Percentiles rank a stretch among this genome's conserved stretches.
Evolutionary conservation across 2,888 invertebrate genomes (phyloP).

Genomic region (Margaritifera margaritifera): DNA sequence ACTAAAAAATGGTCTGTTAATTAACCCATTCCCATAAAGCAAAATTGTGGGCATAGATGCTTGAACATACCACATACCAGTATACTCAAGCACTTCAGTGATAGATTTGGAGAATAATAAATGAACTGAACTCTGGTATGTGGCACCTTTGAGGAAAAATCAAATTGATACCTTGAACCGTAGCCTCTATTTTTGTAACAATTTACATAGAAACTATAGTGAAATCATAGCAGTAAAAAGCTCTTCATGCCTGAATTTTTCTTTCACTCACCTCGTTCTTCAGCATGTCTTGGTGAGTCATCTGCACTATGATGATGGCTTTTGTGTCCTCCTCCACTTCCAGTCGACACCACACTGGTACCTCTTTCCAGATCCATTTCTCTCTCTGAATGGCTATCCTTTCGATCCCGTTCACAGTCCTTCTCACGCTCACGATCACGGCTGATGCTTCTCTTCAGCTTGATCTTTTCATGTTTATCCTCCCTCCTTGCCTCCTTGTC

Average conservation of each 20-base stretch:
- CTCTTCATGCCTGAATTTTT: no score
- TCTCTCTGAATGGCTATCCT: slow-evolving; percentile 28
- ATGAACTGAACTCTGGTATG: no score
- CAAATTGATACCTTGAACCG: no score
- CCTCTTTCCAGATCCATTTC: slow-evolving; percentile 21
- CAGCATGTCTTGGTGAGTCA: slow-evolving; percentile 53
- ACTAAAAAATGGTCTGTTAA: no score
- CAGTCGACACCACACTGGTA: slow-evolving; percentile 32
- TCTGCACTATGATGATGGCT: slow-evolving; percentile 55
- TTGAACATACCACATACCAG: no score
- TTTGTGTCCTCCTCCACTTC: slow-evolving; percentile 34
- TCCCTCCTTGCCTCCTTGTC: slow-evolving; percentile 35
- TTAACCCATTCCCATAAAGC: no score
- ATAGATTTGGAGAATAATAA: no score
- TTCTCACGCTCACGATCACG: slow-evolving; percentile 22
- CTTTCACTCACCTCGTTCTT: slow-evolving; percentile 61
- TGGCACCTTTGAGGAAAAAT: no score
- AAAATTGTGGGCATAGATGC: no score
- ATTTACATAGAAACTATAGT: neutral
- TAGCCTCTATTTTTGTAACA: no score
- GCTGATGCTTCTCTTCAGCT: slow-evolving; percentile 42
- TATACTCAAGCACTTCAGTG: no score
- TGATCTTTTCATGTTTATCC: slow-evolving; percentile 41
- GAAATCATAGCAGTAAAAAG: neutral
- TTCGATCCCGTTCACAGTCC: slow-evolving; percentile 25